A percentile compares a stretch with the other conserved stretches of the same genome.
Conservation (phyloP, 2,797 vertebrate species). For the Sebastes matsubarae region DNA sequence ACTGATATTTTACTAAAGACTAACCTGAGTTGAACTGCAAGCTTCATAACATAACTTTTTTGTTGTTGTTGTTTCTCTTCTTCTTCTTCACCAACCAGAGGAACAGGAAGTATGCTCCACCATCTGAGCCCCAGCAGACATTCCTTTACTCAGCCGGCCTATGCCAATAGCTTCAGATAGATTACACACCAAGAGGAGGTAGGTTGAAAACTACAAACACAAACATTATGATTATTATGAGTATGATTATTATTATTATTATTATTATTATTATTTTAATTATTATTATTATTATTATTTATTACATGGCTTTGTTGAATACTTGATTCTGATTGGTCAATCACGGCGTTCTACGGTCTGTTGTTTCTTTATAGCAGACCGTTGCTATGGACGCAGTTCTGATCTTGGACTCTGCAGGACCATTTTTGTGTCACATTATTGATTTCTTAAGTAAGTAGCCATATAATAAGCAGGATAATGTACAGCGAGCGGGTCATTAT, state of each 20-base stretch:
- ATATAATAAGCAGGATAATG: too few relatives aligned
- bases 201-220: conserved; percentile 38
- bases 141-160: conserved; percentile 69
- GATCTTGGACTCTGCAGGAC: too few relatives aligned
- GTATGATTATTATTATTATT: neutral
- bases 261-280: neutral
- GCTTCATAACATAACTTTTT: neutral
- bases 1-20: neutral
- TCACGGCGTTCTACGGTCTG: too few relatives aligned
- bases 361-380: neutral
- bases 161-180: conserved; percentile 80
- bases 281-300: neutral
- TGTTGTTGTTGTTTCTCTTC: conserved; percentile 59
- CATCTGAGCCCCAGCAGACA: conserved; percentile 72
- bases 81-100: conserved; percentile 71
- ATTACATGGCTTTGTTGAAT: too few relatives aligned
- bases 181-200: conserved; percentile 81
- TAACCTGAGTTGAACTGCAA: neutral
- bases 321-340: too few relatives aligned
- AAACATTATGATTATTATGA: neutral
- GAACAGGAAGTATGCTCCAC: conserved; percentile 67
- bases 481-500: too few relatives aligned
- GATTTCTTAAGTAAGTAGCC: too few relatives aligned
- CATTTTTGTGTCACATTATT: too few relatives aligned
- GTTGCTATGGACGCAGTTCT: too few relatives aligned